Evolutionary conservation across 2,888 invertebrate genomes (phyloP).

Genomic region (Hoplodrina blanda): DNA sequence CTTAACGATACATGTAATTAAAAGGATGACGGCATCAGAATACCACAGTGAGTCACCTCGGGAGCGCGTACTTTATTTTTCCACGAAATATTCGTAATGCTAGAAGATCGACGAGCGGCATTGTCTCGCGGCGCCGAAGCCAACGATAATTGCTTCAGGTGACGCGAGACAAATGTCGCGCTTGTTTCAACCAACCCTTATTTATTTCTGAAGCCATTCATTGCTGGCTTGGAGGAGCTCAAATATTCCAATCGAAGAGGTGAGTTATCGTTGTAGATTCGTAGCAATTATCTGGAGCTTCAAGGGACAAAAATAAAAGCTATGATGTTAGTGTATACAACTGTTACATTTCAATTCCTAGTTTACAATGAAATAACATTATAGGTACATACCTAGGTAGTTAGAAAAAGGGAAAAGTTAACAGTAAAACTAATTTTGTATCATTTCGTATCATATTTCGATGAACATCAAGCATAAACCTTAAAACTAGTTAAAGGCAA

Average conservation of each 20-base stretch:
- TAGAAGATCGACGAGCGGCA: slow-evolving; percentile 42
- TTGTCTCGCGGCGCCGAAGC: slow-evolving; percentile 38
- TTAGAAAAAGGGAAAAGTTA: too few species aligned
- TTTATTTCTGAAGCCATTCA: slow-evolving; percentile 47
- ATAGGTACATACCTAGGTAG: too few species aligned
- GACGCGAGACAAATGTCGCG: slow-evolving; percentile 45
- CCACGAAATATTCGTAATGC: slow-evolving; percentile 45
- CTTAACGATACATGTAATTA: slow-evolving; percentile 20
- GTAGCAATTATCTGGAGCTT: neutral
- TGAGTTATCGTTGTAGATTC: slow-evolving; percentile 14
- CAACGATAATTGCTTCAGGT: slow-evolving; percentile 53
- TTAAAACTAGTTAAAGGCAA: slow-evolving; percentile 2
- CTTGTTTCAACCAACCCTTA: slow-evolving; percentile 46
- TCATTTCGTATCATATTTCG: slow-evolving; percentile 10
- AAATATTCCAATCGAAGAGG: slow-evolving; percentile 22
- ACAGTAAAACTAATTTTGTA: slow-evolving; percentile 3
- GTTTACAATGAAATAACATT: too few species aligned
- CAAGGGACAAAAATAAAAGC: neutral
- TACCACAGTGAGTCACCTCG: slow-evolving; percentile 10
- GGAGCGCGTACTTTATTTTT: slow-evolving; percentile 37
- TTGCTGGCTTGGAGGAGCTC: slow-evolving; percentile 20
- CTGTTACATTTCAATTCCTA: too few species aligned
- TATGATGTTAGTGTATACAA: too few species aligned
- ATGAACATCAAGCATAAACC: slow-evolving; percentile 7
- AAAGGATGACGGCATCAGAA: slow-evolving; percentile 22